Base-by-base conservation (phyloP, 1,140 invertebrate species). In the Littorina saxatilis region DNA sequence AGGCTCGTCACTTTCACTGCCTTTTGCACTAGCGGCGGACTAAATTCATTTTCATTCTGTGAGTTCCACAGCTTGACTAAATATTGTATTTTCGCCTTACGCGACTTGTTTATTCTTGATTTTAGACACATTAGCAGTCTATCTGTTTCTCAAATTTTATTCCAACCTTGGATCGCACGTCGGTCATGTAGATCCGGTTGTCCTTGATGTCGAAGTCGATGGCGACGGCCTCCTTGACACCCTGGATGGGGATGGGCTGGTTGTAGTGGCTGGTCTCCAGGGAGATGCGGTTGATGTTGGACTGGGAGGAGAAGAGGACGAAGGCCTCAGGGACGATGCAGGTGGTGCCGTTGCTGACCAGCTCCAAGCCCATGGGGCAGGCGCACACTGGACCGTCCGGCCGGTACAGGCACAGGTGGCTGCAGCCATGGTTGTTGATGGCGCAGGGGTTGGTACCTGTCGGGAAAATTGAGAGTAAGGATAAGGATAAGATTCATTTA, bases 401-500 rank as follows among this genome's bases (percentile, higher is more conserved):
- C 96, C 0, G 96, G 43, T 99, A 96, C 0, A 99, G 92, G 91
- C 99, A 99, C 0, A 99, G 94, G 94, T 99, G 98, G 0, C 98
- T 99, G 90, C 99, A 99, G 1, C 97, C 97, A 37, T 97, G 98
- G 91, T 99, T 99, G 87, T 98, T 96, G 0, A 93, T 93, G 0
- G 95, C 96, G 91, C 99, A 99, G 0, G 98, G 97, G 93, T 99
- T 99, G 0, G 94, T 93, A 89, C 97, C 92, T 81, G 84, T 20
- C 83, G 84, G n/a, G 52, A 29, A 27, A 23, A 63, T 63, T n/a
- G n/a, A n/a, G n/a, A n/a, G n/a, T n/a, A n/a, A n/a, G n/a, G n/a
- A n/a, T 58, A 17, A 58, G 1, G 27, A 1, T 58, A 1, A 1
- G 27, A 58, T 58, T 17, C 27, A 3, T n/a, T n/a, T n/a, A n/a